Conservation (phyloP, 2,113 vertebrate genomes). For the Rhinopithecus roxellana region DNA sequence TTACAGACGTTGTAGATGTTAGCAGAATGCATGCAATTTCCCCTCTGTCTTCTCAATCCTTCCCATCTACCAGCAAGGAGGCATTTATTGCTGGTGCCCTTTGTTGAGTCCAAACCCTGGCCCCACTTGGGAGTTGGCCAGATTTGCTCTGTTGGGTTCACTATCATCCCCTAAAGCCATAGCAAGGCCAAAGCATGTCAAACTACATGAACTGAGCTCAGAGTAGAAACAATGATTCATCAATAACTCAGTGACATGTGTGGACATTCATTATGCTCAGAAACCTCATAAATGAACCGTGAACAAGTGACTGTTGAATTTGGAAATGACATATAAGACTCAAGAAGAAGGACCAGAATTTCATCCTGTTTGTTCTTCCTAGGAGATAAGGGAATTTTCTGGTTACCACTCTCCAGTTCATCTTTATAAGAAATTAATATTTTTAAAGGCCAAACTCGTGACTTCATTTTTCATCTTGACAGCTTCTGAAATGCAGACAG, state of each 20-base stretch:
- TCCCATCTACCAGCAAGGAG: not conserved
- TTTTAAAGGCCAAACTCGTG: constrained; percentile 84
- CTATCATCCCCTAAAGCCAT: not conserved
- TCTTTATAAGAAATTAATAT: constrained; percentile 84
- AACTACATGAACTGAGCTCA: not conserved
- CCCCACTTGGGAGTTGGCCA: not conserved
- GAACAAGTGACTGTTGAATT: constrained; percentile 44
- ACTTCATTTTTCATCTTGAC: constrained; percentile 86
- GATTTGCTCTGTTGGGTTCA: not conserved
- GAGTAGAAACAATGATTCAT: constrained; percentile 38
- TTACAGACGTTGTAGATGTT: not conserved
- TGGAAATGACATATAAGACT: constrained; percentile 55
- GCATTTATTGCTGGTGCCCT: not conserved
- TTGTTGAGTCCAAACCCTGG: not conserved
- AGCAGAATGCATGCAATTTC: not conserved
- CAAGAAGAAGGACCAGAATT: constrained; percentile 15
- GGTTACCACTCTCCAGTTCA: constrained; percentile 62
- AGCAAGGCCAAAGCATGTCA: not conserved
- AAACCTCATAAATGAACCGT: not conserved
- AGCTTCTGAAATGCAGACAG: constrained; percentile 81
- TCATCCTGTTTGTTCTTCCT: constrained; percentile 34
- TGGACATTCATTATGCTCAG: constrained; percentile 51
- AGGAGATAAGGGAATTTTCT: constrained; percentile 73
- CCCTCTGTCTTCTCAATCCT: not conserved
- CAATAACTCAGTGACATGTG: constrained; percentile 1